Evolutionary conservation across 2,113 vertebrate genomes (phyloP).

Genomic region (Macrotis lagotis): DNA sequence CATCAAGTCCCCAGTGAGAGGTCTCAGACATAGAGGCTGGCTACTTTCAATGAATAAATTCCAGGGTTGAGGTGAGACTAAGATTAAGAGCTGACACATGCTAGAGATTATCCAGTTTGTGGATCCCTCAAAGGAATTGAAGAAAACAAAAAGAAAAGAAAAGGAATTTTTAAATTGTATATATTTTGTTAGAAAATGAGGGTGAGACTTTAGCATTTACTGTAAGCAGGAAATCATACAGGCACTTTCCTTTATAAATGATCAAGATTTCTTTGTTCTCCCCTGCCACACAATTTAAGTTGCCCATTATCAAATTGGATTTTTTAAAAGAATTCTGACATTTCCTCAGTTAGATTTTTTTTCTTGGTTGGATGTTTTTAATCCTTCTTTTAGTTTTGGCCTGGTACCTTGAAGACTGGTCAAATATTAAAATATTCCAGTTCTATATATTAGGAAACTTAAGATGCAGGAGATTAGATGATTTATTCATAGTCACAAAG

Average conservation of each 20-base stretch:
- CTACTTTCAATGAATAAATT: neutral
- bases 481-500: neutral
- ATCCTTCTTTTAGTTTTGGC: neutral
- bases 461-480: neutral
- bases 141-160: too few relatives aligned
- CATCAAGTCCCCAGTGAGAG: neutral
- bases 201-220: too few relatives aligned
- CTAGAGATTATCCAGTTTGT: neutral
- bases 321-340: neutral
- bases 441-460: neutral
- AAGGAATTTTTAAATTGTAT: too few relatives aligned
- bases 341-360: too few relatives aligned
- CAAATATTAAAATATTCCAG: neutral
- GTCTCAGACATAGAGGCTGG: neutral
- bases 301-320: neutral
- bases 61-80: neutral
- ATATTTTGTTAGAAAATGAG: too few relatives aligned
- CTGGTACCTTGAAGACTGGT: neutral
- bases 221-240: neutral
- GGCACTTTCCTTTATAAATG: neutral
- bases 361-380: neutral
- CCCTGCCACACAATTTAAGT: neutral
- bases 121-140: too few relatives aligned
- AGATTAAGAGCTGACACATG: neutral
- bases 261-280: neutral